phyloP scores from a whole-genome alignment of 2,888 invertebrate species.

The Neuroscelio doddi region DNA sequence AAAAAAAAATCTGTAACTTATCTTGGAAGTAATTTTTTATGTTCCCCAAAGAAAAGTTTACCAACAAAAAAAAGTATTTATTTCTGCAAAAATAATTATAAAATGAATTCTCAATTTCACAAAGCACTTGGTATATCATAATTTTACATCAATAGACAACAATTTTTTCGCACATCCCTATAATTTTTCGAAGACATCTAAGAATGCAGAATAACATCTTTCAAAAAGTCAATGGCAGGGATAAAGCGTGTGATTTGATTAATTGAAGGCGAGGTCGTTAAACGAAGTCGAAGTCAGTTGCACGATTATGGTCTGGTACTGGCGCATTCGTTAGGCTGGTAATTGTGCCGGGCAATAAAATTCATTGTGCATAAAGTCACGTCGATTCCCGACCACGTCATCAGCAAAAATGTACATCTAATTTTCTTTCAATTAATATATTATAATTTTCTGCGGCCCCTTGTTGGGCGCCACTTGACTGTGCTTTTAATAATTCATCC shows the following conservation, averaged over 20 bases:
- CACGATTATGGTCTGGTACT: slow-evolving; percentile 10
- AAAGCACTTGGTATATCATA: neutral
- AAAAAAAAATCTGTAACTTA: too few relatives aligned
- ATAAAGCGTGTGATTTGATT: neutral
- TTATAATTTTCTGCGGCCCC: too few relatives aligned
- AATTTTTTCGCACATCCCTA: neutral
- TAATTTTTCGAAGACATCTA: neutral
- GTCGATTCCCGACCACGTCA: slow-evolving; percentile 33
- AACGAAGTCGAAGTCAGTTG: slow-evolving; percentile 26
- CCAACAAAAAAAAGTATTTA: too few relatives aligned
- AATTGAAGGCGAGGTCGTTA: slow-evolving; percentile 33
- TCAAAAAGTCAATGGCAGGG: neutral
- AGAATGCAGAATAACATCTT: neutral
- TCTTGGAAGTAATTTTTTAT: too few relatives aligned
- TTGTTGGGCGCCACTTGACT: neutral
- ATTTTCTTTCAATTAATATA: too few relatives aligned
- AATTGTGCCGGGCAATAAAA: slow-evolving; percentile 43
- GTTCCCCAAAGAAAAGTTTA: too few relatives aligned
- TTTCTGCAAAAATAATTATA: too few relatives aligned
- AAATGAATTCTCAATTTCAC: neutral
- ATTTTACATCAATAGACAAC: neutral
- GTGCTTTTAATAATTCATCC: too few relatives aligned
- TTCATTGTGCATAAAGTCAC: slow-evolving; percentile 46
- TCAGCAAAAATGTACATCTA: neutral
- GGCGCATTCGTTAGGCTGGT: slow-evolving; percentile 24